Evolutionary conservation across 2,888 invertebrate species (phyloP), one percentile per base, ranked within the genome.

Genomic region (Hirudinaria manillensis): DNA sequence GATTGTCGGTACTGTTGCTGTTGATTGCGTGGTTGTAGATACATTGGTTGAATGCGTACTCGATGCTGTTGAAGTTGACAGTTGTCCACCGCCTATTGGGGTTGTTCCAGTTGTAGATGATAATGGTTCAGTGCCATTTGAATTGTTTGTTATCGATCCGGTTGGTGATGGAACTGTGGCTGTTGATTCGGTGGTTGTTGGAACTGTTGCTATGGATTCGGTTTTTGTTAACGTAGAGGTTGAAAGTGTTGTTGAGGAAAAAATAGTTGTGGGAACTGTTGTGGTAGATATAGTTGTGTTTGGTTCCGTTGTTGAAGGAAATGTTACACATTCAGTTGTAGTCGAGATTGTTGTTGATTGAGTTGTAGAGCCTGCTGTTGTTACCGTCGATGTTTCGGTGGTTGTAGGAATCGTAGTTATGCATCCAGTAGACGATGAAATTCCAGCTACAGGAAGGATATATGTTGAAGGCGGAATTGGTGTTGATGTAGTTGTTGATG

Each of bases 1-100:
- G 27, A 53, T 51, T 7, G 70, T 24, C 45, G 74, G 68, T 74
- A 7, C 6, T 27, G 68, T 65, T 74, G 70, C 38, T 7, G 65
- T 13, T 61, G 61, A 21, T 32, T 29, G 7, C 27, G 55, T 61
- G 13, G 34, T 65, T 10, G 32, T 32, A 16, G 55, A 10, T 24
- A 19, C 32, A 16, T n/a, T n/a, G n/a, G n/a, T 53, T 6, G 3
- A 27, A 24, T 72, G 10, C 13, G 55, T 13, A n/a, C n/a, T n/a
- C n/a, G n/a, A n/a, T n/a, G n/a, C n/a, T n/a, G n/a, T n/a, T n/a
- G n/a, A n/a, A n/a, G n/a, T n/a, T n/a, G n/a, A n/a, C n/a, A n/a
- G n/a, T n/a, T n/a, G n/a, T n/a, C n/a, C n/a, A n/a, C n/a, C n/a
- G n/a, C n/a, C n/a, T n/a, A n/a, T n/a, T n/a, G 61, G 29, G 21